phyloP scores from a whole-genome alignment of 2,797 vertebrate genomes.

The Myotis findleyi region DNA sequence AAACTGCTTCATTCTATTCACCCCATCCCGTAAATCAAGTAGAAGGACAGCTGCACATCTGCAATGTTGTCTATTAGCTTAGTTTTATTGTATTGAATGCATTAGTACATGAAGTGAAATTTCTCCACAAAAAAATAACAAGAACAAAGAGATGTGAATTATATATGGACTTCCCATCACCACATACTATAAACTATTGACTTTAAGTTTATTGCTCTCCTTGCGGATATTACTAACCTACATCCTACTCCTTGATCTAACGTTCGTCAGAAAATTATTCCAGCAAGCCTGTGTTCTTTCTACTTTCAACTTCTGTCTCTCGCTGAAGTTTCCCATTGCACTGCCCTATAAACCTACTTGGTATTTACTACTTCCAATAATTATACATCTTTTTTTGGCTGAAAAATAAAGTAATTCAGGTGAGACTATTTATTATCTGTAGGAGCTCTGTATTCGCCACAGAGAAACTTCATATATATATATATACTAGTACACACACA shows the following conservation, averaged over 20 bases:
- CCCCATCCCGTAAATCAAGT: constrained; percentile 45
- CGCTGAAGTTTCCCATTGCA: background rate
- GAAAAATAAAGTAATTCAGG: constrained; percentile 5
- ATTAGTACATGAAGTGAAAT: constrained; percentile 62
- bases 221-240: background rate
- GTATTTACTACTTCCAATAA: background rate
- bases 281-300: background rate
- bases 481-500: background rate
- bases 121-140: constrained; percentile 41
- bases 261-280: background rate
- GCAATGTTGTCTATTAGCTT: constrained; percentile 61
- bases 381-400: background rate
- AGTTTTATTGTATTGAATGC: constrained; percentile 57
- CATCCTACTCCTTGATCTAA: background rate
- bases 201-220: constrained; percentile 28
- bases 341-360: background rate
- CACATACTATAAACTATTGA: background rate
- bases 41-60: constrained; percentile 59
- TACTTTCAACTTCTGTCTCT: background rate
- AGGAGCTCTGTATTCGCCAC: background rate
- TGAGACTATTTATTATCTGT: constrained; percentile 21
- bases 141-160: constrained; percentile 63
- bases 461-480: background rate
- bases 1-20: constrained; percentile 12
- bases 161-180: constrained; percentile 50